These are phyloP conservation scores for Dipus sagitta DNA, from an alignment of 2,797 vertebrate species.

Conservation along the genomic window DNA sequence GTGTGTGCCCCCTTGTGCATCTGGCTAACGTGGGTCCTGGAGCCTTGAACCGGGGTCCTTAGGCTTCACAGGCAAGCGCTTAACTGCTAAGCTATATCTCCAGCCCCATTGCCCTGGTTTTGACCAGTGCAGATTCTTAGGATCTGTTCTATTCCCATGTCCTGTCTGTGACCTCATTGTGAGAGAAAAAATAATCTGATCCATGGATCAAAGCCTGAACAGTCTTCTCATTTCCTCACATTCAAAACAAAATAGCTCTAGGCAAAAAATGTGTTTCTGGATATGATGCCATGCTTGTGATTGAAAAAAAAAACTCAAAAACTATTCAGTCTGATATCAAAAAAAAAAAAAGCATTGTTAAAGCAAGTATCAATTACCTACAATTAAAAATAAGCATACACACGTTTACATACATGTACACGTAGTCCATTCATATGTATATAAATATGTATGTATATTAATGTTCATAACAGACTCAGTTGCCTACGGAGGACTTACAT, in stretches of 20 bases:
- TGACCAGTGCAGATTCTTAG: slow-evolving; percentile 6
- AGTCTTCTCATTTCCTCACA: slow-evolving; percentile 64
- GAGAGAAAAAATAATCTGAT: slow-evolving; percentile 64
- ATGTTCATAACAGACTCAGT: neutral
- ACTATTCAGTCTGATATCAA: slow-evolving; percentile 15
- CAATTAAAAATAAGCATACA: neutral
- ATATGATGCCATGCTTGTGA: neutral
- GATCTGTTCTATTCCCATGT: slow-evolving; percentile 47
- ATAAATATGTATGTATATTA: neutral
- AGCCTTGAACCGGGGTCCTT: too few relatives aligned
- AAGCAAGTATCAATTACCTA: slow-evolving; percentile 35
- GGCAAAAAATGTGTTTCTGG: slow-evolving; percentile 46
- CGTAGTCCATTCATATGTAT: neutral
- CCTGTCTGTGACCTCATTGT: slow-evolving; percentile 66
- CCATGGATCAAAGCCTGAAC: slow-evolving; percentile 74
- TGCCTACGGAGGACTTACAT: neutral
- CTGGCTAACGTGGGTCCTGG: too few relatives aligned
- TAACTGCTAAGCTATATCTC: too few relatives aligned
- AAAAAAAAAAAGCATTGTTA: slow-evolving; percentile 41
- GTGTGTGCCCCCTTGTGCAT: too few relatives aligned
- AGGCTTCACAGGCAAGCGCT: too few relatives aligned
- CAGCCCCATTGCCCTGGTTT: neutral
- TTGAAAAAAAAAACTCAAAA: neutral
- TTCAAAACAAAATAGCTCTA: slow-evolving; percentile 70
- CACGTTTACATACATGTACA: neutral